Evolutionary conservation across 30 jellyfish, hydroid and myxozoan genomes (phyloP), one percentile per base, ranked within the genome.

Genomic region (Chrysaora quinquecirrha): DNA sequence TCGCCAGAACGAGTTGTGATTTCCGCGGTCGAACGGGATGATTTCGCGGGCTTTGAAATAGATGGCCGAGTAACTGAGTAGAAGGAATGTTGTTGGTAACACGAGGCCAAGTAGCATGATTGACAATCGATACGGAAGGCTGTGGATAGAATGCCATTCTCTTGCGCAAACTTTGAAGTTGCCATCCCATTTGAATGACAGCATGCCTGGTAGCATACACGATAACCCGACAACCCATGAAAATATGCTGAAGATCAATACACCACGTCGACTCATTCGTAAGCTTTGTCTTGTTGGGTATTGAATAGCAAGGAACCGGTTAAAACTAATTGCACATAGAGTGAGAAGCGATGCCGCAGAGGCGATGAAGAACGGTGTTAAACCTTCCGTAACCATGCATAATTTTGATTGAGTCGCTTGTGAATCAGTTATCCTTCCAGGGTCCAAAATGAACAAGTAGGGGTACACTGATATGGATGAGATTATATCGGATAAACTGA

Each of bases 351-450:
- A 91, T 16, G 96, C 61, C 2, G 97, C 98, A 2, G 96, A 85
- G 0, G 96, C 96, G 18, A 86, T 70, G 60, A 91, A 91, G 54
- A 83, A 91, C 34, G 87, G 74, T 47, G 95, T 49, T 38, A 85
- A 31, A 1, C 98, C 98, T 25, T 91, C 98, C 48, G 98, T 85
- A 24, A 91, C 38, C 43, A 75, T 84, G 89, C 98, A 91, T 20
- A 80, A 48, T 22, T 60, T 73, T 50, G 93, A 72, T 11, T 32
- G 74, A 47, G 72, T 61, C 3, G 10, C 29, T 31, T 31, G 38
- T 2, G 89, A 58, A 9, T 29, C 49, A 11, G 86, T 30, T 3
- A 85, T 28, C 22, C n/a, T 71, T 4, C 86, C 87, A 0, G 95
- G 89, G 62, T 85, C 96, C 48, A 80, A 12, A 38, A 85, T 87